phyloP scores from a whole-genome alignment of 2,113 vertebrate genomes.

The Aythya baeri region DNA sequence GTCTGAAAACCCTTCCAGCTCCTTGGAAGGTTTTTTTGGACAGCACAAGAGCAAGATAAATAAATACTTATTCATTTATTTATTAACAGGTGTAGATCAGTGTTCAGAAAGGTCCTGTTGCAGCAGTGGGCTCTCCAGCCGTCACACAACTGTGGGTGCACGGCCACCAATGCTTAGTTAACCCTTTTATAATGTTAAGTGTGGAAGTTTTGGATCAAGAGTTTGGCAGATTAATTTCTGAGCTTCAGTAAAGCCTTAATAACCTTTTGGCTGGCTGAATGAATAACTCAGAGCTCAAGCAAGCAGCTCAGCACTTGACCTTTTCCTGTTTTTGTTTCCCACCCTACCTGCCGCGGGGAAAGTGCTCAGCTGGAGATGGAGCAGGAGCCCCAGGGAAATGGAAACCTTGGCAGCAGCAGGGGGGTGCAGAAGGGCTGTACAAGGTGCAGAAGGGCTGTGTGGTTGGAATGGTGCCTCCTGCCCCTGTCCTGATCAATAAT shows the following conservation, averaged over 20 bases:
- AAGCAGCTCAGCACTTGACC: background rate
- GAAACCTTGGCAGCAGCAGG: background rate
- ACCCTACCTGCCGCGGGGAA: background rate
- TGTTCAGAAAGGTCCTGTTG: background rate
- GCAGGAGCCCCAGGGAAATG: rapidly evolving
- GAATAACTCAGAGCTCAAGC: background rate
- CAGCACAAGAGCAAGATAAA: background rate
- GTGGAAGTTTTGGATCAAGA: background rate
- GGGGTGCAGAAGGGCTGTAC: rapidly evolving
- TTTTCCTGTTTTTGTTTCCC: background rate
- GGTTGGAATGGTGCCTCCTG: background rate
- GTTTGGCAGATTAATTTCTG: background rate
- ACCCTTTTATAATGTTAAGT: background rate
- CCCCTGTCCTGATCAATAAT: background rate
- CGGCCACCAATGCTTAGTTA: background rate
- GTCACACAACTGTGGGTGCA: background rate
- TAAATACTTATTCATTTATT: background rate
- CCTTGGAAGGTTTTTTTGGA: background rate
- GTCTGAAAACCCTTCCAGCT: too few species aligned
- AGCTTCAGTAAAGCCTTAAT: background rate
- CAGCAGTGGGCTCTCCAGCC: background rate
- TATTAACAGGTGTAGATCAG: background rate
- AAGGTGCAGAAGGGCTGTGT: rapidly evolving
- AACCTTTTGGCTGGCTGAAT: background rate
- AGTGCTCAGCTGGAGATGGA: rapidly evolving